Evolutionary conservation across 2,113 vertebrate genomes (phyloP).

Genomic region (Probosciger aterrimus): DNA sequence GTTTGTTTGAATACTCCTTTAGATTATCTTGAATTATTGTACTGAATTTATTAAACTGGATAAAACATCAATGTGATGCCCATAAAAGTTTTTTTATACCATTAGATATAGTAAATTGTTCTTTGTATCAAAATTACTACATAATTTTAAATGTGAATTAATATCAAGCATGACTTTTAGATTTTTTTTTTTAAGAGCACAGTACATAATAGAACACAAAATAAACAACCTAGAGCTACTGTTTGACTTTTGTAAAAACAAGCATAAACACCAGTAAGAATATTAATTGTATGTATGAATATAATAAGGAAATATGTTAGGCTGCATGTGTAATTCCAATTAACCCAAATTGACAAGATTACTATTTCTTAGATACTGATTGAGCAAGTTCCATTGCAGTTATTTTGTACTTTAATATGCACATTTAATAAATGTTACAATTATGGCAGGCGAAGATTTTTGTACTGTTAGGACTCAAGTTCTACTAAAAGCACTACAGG

Average conservation of each 20-base stretch:
- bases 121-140: background rate
- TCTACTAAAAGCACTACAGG: background rate
- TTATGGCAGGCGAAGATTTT: background rate
- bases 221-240: background rate
- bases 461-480: background rate
- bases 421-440: background rate
- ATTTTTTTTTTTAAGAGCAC: background rate
- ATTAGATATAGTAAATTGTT: background rate
- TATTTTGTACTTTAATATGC: background rate
- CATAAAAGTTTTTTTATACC: background rate
- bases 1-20: background rate
- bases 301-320: background rate
- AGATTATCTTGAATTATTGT: background rate
- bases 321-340: background rate
- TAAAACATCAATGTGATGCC: background rate
- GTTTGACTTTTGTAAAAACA: background rate
- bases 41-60: background rate
- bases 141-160: background rate
- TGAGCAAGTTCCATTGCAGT: background rate
- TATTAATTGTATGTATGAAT: background rate
- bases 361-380: background rate
- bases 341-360: background rate
- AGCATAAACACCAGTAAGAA: background rate
- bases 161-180: background rate
- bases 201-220: background rate